Evolutionary conservation across 2,113 vertebrate species (phyloP).

Genomic region (Gallinago undulata): DNA sequence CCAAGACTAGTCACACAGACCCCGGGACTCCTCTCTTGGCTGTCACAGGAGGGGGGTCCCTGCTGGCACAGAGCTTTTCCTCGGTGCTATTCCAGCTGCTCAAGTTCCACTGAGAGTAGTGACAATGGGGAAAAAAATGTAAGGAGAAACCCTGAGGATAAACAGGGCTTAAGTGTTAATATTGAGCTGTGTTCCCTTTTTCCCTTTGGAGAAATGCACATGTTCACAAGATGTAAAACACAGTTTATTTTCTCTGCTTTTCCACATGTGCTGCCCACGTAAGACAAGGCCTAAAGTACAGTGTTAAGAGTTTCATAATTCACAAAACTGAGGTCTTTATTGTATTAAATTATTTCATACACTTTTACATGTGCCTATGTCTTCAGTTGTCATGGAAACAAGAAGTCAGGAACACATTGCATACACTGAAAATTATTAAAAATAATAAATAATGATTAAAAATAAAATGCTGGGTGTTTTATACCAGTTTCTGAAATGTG

Average conservation of each 20-base stretch:
- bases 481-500: neutral
- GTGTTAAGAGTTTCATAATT: neutral
- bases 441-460: slow-evolving; percentile 10
- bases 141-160: neutral
- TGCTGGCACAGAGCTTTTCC: neutral
- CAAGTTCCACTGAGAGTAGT: neutral
- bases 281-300: neutral
- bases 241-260: neutral
- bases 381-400: slow-evolving; percentile 50
- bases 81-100: neutral
- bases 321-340: neutral
- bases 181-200: neutral
- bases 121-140: neutral
- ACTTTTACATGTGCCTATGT: neutral
- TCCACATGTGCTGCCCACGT: neutral
- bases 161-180: neutral
- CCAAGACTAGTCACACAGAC: neutral
- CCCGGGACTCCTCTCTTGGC: neutral
- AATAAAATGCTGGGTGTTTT: neutral
- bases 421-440: slow-evolving; percentile 3
- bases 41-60: neutral
- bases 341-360: neutral
- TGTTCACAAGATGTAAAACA: neutral
- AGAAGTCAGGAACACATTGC: neutral
- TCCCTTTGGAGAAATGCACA: neutral